phyloP scores from a whole-genome alignment of 2,888 invertebrate species.

The Hirtodrosophila trivittata region DNA sequence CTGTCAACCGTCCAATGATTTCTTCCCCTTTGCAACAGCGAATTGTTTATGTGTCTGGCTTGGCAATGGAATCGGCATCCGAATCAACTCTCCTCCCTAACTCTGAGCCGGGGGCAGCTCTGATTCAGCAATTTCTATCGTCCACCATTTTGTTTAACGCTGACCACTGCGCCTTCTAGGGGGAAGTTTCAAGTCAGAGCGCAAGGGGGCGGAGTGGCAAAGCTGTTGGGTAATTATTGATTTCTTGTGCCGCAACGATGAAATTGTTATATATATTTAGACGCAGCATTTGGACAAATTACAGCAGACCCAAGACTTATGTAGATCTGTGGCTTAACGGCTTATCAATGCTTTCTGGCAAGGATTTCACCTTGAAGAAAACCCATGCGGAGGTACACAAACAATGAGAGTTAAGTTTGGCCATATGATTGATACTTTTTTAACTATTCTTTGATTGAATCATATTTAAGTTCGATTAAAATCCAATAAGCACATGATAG shows the following conservation, averaged over 20 bases:
- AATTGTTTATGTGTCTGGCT: slow-evolving; percentile 71
- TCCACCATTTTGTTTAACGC: slow-evolving; percentile 56
- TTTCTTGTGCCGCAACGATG: slow-evolving; percentile 32
- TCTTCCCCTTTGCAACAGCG: slow-evolving; percentile 34
- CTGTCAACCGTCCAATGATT: slow-evolving; percentile 42
- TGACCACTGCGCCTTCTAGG: slow-evolving; percentile 43
- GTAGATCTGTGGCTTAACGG: slow-evolving; percentile 10
- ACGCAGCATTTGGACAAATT: background rate
- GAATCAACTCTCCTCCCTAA: slow-evolving; percentile 1
- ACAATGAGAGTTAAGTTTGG: too few species aligned
- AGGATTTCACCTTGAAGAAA: too few species aligned
- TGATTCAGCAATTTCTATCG: slow-evolving; percentile 51
- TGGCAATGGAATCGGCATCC: slow-evolving; percentile 3
- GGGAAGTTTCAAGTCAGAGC: background rate
- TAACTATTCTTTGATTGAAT: too few species aligned
- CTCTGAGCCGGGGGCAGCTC: slow-evolving; percentile 10
- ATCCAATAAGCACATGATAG: too few species aligned
- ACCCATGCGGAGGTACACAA: too few species aligned
- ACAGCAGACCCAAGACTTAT: background rate
- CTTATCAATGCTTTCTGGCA: slow-evolving; percentile 4
- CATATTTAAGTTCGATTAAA: too few species aligned
- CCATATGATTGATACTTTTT: too few species aligned
- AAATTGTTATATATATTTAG: background rate
- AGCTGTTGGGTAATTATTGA: slow-evolving; percentile 53
- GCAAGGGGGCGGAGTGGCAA: background rate